Evolutionary conservation across 2,113 vertebrate genomes (phyloP), one percentile per base, ranked within the genome.

Genomic region (Ciconia boyciana): DNA sequence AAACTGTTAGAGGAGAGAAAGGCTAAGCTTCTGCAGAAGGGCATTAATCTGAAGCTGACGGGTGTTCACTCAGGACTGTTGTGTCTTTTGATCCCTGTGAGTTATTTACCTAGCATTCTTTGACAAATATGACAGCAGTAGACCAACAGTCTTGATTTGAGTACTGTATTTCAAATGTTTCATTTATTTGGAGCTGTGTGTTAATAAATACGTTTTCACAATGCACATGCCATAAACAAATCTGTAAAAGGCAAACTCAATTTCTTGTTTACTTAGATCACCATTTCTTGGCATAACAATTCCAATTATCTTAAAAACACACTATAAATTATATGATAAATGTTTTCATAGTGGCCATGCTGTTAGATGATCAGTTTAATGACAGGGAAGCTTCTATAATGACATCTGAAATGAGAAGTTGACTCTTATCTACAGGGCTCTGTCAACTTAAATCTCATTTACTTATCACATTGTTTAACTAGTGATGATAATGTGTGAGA

Each of bases 361-460:
- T 80, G 52, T 85, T 68, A 51, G 16, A 66, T 65, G 61, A 87
- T 90, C 36, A 49, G 32, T 77, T 65, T 74, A 83, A 22, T 44
- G 58, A 64, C 51, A 52, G 13, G n/a, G 15, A 94, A 90, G 24
- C 20, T 86, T 83, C 58, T 39, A 1, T 9, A 31, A 1, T 92
- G 70, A 77, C 66, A 49, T 52, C 31, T 86, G 74, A 94, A 91
- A 93, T 1, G 4, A 91, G 79, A 90, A 85, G 62, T 8, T 71
- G 70, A 39, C 51, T 87, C 51, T 90, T 86, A 74, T 36, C 85
- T 90, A 66, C 43, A 49, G 36, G 14, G 6, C 28, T 92, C 64
- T 94, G 83, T 83, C 90, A 94, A 43, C 71, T 92, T 74, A 77
- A 74, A 74, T 75, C 82, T 83, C 29, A 76, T 94, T 93, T 93